Percentiles rank a stretch among this genome's conserved stretches.
These are phyloP conservation scores for Lacerta viridis DNA, from an alignment of 2,797 vertebrate genomes.

Conservation along the genomic window DNA sequence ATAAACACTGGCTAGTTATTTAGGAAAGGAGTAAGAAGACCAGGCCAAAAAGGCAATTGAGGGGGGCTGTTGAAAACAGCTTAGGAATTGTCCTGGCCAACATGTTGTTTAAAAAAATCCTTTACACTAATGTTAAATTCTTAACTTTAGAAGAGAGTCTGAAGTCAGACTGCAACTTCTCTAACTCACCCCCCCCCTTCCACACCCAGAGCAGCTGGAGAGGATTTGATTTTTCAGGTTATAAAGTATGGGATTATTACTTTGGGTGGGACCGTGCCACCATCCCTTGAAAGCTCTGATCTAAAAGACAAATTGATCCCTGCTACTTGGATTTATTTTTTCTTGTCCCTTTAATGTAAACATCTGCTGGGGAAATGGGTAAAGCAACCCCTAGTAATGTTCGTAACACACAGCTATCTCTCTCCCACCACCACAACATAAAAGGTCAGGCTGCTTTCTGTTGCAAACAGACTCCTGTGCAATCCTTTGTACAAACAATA, in stretches of 20 bases:
- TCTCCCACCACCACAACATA: background rate
- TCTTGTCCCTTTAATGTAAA: constrained; percentile 23
- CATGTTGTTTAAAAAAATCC: background rate
- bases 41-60: background rate
- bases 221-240: constrained; percentile 50
- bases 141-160: background rate
- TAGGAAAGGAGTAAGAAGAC: background rate
- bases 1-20: rapidly evolving
- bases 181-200: background rate
- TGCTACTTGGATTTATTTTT: constrained; percentile 43
- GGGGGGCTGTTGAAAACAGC: background rate
- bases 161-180: constrained; percentile 33
- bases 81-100: constrained; percentile 14
- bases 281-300: constrained; percentile 23
- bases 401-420: constrained; percentile 6
- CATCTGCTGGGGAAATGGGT: constrained; percentile 7
- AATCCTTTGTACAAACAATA: constrained; percentile 5
- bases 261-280: constrained; percentile 34
- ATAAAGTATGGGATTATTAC: constrained; percentile 41
- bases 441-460: background rate
- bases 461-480: constrained; percentile 11
- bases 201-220: background rate
- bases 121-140: constrained; percentile 42
- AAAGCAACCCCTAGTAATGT: background rate
- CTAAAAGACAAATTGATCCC: constrained; percentile 44